Conservation (phyloP, 2,888 invertebrate species). For the Drosophila mettleri region DNA sequence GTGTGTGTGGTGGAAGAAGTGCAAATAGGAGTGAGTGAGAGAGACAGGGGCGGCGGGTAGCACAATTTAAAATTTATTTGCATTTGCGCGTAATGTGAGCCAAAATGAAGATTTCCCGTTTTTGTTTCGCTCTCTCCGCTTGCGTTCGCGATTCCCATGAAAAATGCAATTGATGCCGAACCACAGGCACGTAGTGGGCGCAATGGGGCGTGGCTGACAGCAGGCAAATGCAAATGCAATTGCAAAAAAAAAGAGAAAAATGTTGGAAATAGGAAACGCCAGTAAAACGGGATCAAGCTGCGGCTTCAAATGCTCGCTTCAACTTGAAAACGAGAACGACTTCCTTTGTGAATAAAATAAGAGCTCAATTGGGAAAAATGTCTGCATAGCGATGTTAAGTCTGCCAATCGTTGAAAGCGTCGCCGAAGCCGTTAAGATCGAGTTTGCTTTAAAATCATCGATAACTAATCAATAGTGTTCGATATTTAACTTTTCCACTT, state of each 20-base stretch:
- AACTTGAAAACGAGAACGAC: background rate
- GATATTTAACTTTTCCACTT: too few relatives aligned
- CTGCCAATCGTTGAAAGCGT: too few relatives aligned
- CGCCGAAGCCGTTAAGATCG: too few relatives aligned
- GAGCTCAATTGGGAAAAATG: background rate
- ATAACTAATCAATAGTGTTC: too few relatives aligned
- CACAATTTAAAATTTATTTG: slow-evolving; percentile 8
- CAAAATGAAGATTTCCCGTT: slow-evolving; percentile 59
- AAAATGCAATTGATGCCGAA: slow-evolving; percentile 74
- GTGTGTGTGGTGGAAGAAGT: background rate
- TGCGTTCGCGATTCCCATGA: slow-evolving; percentile 56
- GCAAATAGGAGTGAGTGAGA: background rate
- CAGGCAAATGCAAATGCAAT: background rate
- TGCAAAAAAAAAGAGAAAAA: slow-evolving; percentile 2
- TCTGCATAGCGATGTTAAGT: background rate
- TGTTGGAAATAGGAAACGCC: slow-evolving; percentile 3
- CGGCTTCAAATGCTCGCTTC: background rate
- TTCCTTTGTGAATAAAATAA: background rate
- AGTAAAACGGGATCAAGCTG: background rate
- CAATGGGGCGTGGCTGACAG: slow-evolving; percentile 46
- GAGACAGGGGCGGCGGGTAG: background rate
- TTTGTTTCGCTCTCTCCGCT: slow-evolving; percentile 26
- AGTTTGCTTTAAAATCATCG: too few relatives aligned
- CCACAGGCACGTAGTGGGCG: slow-evolving; percentile 56
- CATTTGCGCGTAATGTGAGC: slow-evolving; percentile 23